Evolutionary conservation across 2,113 vertebrate genomes (phyloP), one percentile per base, ranked within the genome.

Genomic region (Oxygymnocypris stewartii): DNA sequence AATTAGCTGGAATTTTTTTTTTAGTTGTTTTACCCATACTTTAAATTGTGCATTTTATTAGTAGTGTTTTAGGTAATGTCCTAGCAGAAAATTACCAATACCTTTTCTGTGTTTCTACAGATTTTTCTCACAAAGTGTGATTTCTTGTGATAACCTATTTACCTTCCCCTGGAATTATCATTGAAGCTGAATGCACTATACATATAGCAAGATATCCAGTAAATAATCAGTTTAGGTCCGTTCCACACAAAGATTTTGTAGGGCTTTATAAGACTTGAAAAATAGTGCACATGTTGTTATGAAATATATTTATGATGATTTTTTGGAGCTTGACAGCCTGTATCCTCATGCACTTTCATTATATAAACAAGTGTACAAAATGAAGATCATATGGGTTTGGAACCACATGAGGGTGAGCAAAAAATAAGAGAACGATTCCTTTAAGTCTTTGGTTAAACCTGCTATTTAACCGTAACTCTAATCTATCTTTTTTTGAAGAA

Each of bases 331-430:
- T 73, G 37, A 73, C 69, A 12, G 23, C 40, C 69, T 73, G 18
- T 42, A 42, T 73, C 3, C 9, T 73, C 6, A 25, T 25, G 47
- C 73, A 76, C 42, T 76, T 25, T 25, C 12, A 25, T 74, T 25
- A 13, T 12, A 75, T 47, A 47, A 75, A 75, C 44, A 47, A 40
- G 37, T 42, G 18, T 31, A 37, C 51, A 59, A 35, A 37, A n/a
- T 16, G 6, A 42, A 80, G 61, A 61, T 63, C 78, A 44, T 25
- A n/a, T n/a, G 37, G 23, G 78, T 80, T 80, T 61, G 31, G 54
- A 80, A 42, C 7, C 0, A 18, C 78, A 63, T 25, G 12, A 25
- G 57, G 23, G 28, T 61, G 23, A n/a, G 31, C 20, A 40, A 13
- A 42, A 59, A 80, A 79, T 37, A 57, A 6, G 35, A 23, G 5